Conservation (phyloP, 2,113 vertebrate genomes). For the Diadophis punctatus region DNA sequence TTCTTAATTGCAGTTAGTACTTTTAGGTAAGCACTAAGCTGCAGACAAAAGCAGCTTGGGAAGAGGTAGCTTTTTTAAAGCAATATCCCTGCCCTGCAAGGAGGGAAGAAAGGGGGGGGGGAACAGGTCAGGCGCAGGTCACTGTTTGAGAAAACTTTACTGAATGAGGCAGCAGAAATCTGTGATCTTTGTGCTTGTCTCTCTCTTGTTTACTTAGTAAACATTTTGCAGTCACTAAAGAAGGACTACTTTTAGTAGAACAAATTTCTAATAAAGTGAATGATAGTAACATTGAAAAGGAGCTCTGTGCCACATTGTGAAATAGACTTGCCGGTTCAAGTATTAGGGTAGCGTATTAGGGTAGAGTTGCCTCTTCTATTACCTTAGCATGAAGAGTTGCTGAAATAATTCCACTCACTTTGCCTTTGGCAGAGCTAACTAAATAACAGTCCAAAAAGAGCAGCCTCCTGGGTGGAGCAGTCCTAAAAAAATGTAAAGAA, state of each 20-base stretch:
- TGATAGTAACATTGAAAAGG: background rate
- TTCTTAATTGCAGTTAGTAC: background rate
- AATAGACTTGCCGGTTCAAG: background rate
- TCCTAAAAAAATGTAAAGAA: background rate
- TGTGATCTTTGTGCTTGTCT: background rate
- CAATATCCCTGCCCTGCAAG: background rate
- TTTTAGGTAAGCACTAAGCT: background rate
- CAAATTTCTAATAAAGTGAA: background rate
- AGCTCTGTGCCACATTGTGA: background rate
- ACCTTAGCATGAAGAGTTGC: background rate
- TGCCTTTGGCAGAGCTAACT: background rate
- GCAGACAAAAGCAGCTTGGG: background rate
- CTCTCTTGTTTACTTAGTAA: background rate
- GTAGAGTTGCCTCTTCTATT: background rate
- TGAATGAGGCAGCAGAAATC: background rate
- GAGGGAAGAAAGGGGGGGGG: rapidly evolving
- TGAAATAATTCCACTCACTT: background rate
- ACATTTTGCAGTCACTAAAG: background rate
- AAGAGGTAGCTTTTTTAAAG: background rate
- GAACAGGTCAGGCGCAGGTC: background rate
- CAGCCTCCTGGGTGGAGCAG: background rate
- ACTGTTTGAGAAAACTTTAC: background rate
- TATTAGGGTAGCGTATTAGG: background rate
- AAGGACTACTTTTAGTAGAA: background rate
- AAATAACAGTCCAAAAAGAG: background rate